phyloP scores from a whole-genome alignment of 2,797 vertebrate species.

The Phalanger gymnotis region DNA sequence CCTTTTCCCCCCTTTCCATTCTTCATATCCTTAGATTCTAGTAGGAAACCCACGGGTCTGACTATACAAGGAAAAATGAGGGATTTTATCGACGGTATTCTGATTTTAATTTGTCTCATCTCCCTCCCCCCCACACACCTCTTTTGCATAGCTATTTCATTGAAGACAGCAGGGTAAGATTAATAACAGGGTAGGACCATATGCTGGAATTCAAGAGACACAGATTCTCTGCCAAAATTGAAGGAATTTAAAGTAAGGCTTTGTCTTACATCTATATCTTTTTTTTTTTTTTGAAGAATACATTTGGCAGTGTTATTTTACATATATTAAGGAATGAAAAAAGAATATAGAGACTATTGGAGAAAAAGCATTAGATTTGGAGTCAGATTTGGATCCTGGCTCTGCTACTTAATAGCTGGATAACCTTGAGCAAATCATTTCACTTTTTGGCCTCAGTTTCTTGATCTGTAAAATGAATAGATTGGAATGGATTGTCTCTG shows the following conservation, averaged over 20 bases:
- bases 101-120: conserved; percentile 65
- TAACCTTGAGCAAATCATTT: background rate
- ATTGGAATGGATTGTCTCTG: background rate
- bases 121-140: conserved; percentile 62
- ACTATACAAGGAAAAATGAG: background rate
- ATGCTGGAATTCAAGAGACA: conserved; percentile 50
- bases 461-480: background rate
- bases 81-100: conserved; percentile 17
- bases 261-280: conserved; percentile 3
- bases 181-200: conserved; percentile 59
- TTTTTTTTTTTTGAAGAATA: background rate
- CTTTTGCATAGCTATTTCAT: conserved; percentile 54
- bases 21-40: conserved; percentile 46
- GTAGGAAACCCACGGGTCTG: conserved; percentile 42
- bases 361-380: background rate
- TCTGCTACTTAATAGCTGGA: background rate
- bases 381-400: background rate
- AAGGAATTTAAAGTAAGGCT: conserved; percentile 65
- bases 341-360: background rate
- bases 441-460: background rate
- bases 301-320: conserved; percentile 62
- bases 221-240: conserved; percentile 64
- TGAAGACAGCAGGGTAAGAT: conserved; percentile 60
- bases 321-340: conserved; percentile 26
- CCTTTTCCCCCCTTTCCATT: conserved; percentile 49